Percentiles rank a stretch among this genome's conserved stretches.
Conservation (phyloP, 2,113 vertebrate genomes). For the Nothocercus julius region DNA sequence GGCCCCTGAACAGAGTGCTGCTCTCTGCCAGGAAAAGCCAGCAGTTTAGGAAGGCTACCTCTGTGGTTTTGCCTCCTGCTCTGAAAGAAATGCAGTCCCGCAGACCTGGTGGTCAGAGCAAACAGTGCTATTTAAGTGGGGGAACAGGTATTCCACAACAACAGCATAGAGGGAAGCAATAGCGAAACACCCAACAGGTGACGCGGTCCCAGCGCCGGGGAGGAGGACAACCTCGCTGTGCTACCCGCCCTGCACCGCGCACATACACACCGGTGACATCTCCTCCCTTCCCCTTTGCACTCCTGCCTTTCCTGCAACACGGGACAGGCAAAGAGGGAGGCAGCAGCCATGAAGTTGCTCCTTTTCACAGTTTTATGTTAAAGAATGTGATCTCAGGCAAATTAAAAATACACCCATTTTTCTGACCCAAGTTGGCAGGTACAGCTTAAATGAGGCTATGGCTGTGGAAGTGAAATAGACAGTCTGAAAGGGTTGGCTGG, state of each 20-base stretch:
- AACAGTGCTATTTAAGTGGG: background rate
- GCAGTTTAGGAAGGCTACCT: background rate
- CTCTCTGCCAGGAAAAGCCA: background rate
- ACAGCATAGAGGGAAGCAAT: fast-evolving
- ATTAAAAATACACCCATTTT: background rate
- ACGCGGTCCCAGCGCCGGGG: background rate
- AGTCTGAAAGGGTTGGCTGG: background rate
- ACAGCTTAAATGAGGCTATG: background rate
- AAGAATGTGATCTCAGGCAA: background rate
- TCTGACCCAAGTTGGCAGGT: background rate
- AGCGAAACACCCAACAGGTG: background rate
- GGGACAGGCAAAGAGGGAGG: background rate
- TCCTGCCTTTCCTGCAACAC: background rate
- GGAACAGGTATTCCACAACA: background rate
- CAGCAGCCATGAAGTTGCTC: background rate
- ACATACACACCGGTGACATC: background rate
- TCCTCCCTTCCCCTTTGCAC: background rate
- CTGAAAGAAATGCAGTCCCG: background rate
- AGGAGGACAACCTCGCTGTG: background rate
- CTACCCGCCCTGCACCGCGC: background rate
- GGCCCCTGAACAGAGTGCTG: background rate
- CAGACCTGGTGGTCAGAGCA: background rate
- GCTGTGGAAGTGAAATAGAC: slow-evolving; percentile 32
- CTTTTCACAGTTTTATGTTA: background rate
- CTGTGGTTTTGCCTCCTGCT: background rate